Percentiles rank a stretch among this genome's conserved stretches.
These are phyloP conservation scores for Sinonovacula constricta DNA, from an alignment of 1,140 invertebrate species.

Conservation along the genomic window DNA sequence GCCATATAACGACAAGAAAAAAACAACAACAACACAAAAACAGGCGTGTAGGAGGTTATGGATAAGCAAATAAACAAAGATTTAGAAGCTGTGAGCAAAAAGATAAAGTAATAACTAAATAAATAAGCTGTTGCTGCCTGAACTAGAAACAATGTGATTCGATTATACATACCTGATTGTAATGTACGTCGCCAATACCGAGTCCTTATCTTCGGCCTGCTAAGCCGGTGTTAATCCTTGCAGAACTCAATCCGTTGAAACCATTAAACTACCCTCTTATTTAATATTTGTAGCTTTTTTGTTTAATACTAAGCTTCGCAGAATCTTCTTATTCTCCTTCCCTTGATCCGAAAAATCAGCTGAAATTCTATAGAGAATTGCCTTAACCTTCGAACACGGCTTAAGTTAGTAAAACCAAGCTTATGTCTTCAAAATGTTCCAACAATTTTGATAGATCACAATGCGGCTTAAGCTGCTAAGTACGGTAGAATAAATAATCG, in stretches of 20 bases:
- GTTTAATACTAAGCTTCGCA: constrained; percentile 44
- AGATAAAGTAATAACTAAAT: no score
- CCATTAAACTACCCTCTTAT: constrained; percentile 42
- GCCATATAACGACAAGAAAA: no score
- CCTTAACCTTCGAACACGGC: constrained; percentile 24
- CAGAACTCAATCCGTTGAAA: constrained; percentile 26
- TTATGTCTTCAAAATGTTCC: constrained; percentile 55
- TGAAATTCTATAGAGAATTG: constrained; percentile 48
- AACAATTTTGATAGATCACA: constrained; percentile 52
- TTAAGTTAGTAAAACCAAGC: constrained; percentile 43
- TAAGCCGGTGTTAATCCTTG: constrained; percentile 44
- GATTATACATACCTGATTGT: neutral
- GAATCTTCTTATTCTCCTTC: constrained; percentile 31
- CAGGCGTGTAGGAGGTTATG: no score
- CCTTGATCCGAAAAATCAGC: constrained; percentile 34
- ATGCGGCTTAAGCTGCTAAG: constrained; percentile 43
- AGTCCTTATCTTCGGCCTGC: constrained; percentile 6
- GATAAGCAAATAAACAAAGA: no score
- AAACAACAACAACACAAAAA: no score
- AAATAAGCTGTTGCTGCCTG: no score
- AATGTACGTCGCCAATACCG: neutral
- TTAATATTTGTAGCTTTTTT: constrained; percentile 48
- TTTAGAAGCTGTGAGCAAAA: no score
- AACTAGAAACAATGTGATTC: neutral
- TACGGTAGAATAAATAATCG: constrained; percentile 49